Evolutionary conservation across 2,888 invertebrate genomes (phyloP).

Genomic region (Cataglyphis cursor): DNA sequence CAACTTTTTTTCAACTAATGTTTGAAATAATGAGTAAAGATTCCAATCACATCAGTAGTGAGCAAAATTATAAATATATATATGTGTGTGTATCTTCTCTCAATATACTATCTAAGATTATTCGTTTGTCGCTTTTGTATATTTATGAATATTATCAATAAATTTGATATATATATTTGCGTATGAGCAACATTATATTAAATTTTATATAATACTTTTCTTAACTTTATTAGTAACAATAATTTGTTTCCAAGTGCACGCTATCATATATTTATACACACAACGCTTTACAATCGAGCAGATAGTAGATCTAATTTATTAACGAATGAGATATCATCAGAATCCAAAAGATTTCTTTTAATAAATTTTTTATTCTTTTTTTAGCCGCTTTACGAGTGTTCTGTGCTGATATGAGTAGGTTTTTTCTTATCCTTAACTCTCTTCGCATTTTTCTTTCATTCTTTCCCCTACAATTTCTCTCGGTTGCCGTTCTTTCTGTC

Average conservation of each 20-base stretch:
- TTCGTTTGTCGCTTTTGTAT: neutral
- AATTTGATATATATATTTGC: neutral
- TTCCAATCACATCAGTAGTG: conserved; percentile 33
- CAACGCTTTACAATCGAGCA: neutral
- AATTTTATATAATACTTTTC: neutral
- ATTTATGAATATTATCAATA: neutral
- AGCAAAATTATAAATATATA: conserved; percentile 27
- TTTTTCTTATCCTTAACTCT: conserved; percentile 59
- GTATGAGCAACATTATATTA: neutral
- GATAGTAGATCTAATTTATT: conserved; percentile 18
- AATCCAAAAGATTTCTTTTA: conserved; percentile 54
- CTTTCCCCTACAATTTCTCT: conserved; percentile 24
- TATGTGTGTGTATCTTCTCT: neutral
- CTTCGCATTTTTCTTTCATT: conserved; percentile 38
- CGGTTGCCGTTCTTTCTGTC: conserved; percentile 72
- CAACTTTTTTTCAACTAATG: conserved; percentile 47
- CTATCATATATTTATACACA: neutral
- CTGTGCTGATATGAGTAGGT: conserved; percentile 80
- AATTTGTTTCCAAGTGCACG: neutral
- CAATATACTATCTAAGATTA: neutral
- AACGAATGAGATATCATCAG: neutral
- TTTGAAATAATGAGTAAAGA: conserved; percentile 47
- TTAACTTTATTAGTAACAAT: neutral
- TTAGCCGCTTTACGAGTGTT: conserved; percentile 78
- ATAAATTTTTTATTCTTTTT: conserved; percentile 75